These are phyloP conservation scores for Hypotaenidia okinawae DNA, from an alignment of 2,797 vertebrate genomes.

Conservation along the genomic window DNA sequence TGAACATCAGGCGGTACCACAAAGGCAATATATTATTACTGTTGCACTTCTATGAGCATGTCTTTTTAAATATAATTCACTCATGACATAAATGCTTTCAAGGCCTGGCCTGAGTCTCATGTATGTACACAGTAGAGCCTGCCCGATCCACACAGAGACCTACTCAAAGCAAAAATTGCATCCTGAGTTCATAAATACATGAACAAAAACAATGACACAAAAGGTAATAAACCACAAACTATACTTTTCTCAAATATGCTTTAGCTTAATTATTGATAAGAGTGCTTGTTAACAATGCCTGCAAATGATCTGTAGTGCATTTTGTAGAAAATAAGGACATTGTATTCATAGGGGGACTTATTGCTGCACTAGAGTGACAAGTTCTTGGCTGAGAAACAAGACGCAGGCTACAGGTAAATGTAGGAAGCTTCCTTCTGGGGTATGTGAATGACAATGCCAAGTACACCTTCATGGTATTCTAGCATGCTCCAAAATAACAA, in stretches of 20 bases:
- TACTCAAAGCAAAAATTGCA: not conserved
- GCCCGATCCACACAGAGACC: not conserved
- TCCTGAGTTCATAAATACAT: not conserved
- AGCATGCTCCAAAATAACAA: not conserved
- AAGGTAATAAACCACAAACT: not conserved
- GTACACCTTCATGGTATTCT: not conserved
- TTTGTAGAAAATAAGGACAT: constrained; percentile 22
- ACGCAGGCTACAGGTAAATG: not conserved
- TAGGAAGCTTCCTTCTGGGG: not conserved
- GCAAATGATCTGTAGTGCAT: not conserved
- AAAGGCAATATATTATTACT: constrained; percentile 41
- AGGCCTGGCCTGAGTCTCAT: not conserved
- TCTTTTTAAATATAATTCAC: constrained; percentile 1
- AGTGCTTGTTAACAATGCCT: not conserved
- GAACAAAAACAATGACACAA: not conserved
- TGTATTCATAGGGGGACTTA: not conserved
- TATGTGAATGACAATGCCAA: not conserved
- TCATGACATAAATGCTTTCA: not conserved
- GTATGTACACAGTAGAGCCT: not conserved
- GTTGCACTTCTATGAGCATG: not conserved
- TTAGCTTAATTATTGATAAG: constrained; percentile 41
- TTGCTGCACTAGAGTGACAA: not conserved
- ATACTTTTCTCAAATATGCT: not conserved
- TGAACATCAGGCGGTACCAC: constrained; percentile 20
- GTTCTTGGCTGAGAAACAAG: not conserved